These are phyloP conservation scores for Craterocephalus amniculus DNA, from an alignment of 2,797 vertebrate genomes.

Conservation along the genomic window DNA sequence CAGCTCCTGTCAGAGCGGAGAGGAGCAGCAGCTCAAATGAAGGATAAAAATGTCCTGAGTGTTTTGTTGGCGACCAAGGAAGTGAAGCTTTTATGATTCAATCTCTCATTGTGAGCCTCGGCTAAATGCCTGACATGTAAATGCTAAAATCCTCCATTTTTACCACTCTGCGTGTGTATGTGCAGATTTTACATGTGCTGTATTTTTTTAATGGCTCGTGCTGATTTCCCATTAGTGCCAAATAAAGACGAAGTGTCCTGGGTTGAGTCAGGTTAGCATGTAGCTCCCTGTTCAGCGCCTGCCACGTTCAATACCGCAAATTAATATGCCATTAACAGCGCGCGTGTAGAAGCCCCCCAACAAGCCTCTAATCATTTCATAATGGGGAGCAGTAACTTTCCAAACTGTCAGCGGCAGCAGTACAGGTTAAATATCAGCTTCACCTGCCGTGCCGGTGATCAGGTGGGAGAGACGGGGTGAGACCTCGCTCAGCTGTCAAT, in stretches of 20 bases:
- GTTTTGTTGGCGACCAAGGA: not conserved
- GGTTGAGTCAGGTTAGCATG: conserved; percentile 32
- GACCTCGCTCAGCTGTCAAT: conserved; percentile 59
- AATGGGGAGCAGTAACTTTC: conserved; percentile 51
- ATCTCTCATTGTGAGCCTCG: conserved; percentile 17
- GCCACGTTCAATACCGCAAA: conserved; percentile 51
- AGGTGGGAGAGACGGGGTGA: conserved; percentile 40
- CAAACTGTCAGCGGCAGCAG: conserved; percentile 51
- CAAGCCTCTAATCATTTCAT: conserved; percentile 46
- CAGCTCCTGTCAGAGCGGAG: not conserved
- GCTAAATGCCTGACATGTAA: conserved; percentile 29
- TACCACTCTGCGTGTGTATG: not conserved
- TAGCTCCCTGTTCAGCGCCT: conserved; percentile 20
- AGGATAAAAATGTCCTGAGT: conserved; percentile 23
- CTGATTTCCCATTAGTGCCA: conserved; percentile 46
- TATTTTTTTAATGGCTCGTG: conserved; percentile 28
- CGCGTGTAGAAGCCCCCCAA: conserved; percentile 14
- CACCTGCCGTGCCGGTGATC: conserved; percentile 27
- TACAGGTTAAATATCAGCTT: conserved; percentile 52
- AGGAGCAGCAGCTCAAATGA: conserved; percentile 25
- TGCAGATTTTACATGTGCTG: conserved; percentile 29
- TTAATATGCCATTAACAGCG: conserved; percentile 55
- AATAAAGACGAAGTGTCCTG: conserved; percentile 54
- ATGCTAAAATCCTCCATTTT: conserved; percentile 5
- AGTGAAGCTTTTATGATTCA: conserved; percentile 24